Conservation (phyloP, 2,888 invertebrate species). For the Cephus sareptanus region DNA sequence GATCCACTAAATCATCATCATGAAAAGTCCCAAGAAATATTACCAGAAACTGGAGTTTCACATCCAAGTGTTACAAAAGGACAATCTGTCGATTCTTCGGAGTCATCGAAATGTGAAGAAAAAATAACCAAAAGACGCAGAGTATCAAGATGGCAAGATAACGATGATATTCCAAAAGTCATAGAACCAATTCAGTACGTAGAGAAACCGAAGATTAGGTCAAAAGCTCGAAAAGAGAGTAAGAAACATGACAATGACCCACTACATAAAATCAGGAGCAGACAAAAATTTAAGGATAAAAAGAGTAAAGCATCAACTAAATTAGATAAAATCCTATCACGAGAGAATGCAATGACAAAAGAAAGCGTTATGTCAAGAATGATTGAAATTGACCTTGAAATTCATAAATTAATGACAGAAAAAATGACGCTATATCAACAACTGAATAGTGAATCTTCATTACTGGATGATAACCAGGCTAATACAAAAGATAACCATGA, state of each 20-base stretch:
- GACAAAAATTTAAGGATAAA: conserved; percentile 37
- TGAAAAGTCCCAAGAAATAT: neutral
- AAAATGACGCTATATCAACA: conserved; percentile 71
- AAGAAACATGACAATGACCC: neutral
- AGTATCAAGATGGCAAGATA: neutral
- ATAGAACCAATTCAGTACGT: neutral
- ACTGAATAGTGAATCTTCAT: conserved; percentile 63
- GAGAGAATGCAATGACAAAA: conserved; percentile 27
- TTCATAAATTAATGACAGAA: conserved; percentile 70
- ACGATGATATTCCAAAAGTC: neutral
- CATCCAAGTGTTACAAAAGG: neutral
- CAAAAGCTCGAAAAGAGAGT: conserved; percentile 2
- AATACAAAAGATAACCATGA: neutral
- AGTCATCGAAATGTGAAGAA: neutral
- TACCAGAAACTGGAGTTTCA: neutral
- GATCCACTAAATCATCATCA: neutral
- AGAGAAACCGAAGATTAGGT: neutral
- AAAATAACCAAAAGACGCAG: neutral
- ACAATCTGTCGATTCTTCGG: neutral
- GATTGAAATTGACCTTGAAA: conserved; percentile 73
- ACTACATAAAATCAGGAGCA: conserved; percentile 41
- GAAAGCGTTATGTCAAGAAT: conserved; percentile 69
- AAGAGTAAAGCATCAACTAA: conserved; percentile 20
- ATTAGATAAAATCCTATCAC: conserved; percentile 20
- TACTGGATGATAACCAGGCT: neutral